These are phyloP conservation scores for Leptura quadrifasciata DNA, from an alignment of 2,888 invertebrate species.

Conservation along the genomic window DNA sequence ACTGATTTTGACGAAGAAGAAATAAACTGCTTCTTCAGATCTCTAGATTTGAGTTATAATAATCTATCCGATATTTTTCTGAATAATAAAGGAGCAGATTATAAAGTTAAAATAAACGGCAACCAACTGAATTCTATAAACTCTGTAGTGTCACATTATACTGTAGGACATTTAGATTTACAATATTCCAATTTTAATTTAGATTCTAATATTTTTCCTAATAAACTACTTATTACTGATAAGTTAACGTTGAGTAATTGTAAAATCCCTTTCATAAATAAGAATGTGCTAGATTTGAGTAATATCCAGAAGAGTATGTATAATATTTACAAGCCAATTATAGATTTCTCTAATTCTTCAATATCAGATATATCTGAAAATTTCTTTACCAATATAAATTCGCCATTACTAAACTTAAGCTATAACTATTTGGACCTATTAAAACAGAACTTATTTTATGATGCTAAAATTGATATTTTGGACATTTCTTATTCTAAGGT, in stretches of 20 bases:
- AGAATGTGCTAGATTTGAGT: neutral
- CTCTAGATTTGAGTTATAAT: slow-evolving; percentile 44
- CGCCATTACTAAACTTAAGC: slow-evolving; percentile 37
- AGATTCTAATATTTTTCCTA: neutral
- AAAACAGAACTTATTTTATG: slow-evolving; percentile 26
- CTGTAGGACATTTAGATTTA: neutral
- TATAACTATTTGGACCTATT: slow-evolving; percentile 27
- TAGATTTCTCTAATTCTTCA: slow-evolving; percentile 44
- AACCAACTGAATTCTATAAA: slow-evolving; percentile 3
- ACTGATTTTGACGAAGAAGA: slow-evolving; percentile 32
- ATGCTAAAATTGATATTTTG: slow-evolving; percentile 17
- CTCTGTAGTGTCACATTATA: neutral
- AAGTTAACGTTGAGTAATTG: neutral
- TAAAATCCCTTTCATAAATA: slow-evolving; percentile 5
- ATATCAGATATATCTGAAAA: slow-evolving; percentile 30
- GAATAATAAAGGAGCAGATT: neutral
- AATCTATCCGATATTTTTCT: neutral
- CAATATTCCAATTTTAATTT: neutral
- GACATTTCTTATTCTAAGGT: slow-evolving; percentile 42
- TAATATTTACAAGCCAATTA: neutral
- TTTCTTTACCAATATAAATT: slow-evolving; percentile 12
- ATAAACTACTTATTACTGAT: neutral
- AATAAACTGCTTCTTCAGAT: neutral
- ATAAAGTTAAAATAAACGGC: neutral
- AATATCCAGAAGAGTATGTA: neutral